Base-by-base conservation (phyloP, 2,888 invertebrate genomes). In the Epinotia bilunana region DNA sequence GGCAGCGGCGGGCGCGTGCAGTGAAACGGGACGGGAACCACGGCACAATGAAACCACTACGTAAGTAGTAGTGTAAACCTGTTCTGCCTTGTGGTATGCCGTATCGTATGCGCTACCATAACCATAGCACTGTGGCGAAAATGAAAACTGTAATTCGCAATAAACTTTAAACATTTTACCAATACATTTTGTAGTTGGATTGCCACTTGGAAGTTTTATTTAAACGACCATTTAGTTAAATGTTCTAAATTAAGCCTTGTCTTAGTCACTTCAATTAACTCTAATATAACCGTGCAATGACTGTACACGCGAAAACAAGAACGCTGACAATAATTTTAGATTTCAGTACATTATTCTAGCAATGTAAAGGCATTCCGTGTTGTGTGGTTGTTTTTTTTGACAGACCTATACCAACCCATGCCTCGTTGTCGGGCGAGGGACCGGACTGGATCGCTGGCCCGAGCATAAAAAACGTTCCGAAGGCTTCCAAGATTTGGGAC, bases 21-120 rank as follows among this genome's bases (percentile, higher is more conserved):
- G 80, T 80, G 83, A 84, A 83, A 84, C 84, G 82, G 82, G 82
- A 81, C 83, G 81, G 84, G 82, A 79, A 81, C 81, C 80, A 82
- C 80, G 81, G 81, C 82, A 89, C 89, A 89, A 89, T 91, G 89
- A 88, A 91, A 90, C 91, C 87, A 91, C 90, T 89, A 90, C 88
- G 70, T 60, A 74, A 75, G 89, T 88, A 88, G 89, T 91, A 89
- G 87, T 84, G 83, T 61, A 75, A 94, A 94, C 94, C 92, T 86
- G 94, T 94, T 94, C 89, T 84, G 87, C 83, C 81, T 85, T 84
- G 83, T 86, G 92, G 92, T 90, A 92, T 93, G 92, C 89, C 92
- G 92, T 90, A 92, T 93, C 92, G 92, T 90, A 92, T 93, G 92
- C 89, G 88, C 72, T 64, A 55, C 81, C 68, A 82, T 85, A 69